Evolutionary conservation across 2,888 invertebrate species (phyloP).

Genomic region (Caenorhabditis doughertyi): DNA sequence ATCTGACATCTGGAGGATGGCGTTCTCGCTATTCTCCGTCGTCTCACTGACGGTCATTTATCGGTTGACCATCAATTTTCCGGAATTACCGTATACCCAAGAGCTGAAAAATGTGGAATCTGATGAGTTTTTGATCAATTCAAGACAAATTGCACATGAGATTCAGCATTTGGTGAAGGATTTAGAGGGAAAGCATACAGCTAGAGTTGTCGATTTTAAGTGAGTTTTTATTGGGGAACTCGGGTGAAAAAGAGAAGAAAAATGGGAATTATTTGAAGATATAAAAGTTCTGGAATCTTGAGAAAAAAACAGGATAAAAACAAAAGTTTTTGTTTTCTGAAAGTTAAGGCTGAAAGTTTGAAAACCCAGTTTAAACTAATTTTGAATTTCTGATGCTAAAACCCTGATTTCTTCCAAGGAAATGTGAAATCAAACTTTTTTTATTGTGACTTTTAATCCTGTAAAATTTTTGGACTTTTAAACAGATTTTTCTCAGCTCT

Average conservation of each 20-base stretch:
- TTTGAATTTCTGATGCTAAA: too few species aligned
- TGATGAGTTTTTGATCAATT: slow-evolving; percentile 70
- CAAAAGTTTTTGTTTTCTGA: too few species aligned
- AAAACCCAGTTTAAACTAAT: too few species aligned
- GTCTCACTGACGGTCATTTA: slow-evolving; percentile 76
- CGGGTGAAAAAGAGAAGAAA: neutral
- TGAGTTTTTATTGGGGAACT: slow-evolving; percentile 49
- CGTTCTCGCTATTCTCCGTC: slow-evolving; percentile 72
- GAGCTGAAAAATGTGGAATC: slow-evolving; percentile 72
- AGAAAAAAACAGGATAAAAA: too few species aligned
- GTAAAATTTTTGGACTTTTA: too few species aligned
- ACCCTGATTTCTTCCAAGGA: too few species aligned
- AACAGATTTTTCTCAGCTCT: too few species aligned
- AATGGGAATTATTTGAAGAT: too few species aligned
- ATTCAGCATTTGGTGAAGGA: slow-evolving; percentile 67
- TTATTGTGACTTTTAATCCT: too few species aligned
- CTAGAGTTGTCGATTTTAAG: slow-evolving; percentile 75
- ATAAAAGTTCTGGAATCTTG: too few species aligned
- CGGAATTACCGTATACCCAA: slow-evolving; percentile 80
- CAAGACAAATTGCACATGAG: slow-evolving; percentile 69
- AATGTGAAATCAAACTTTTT: too few species aligned
- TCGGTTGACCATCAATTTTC: slow-evolving; percentile 79
- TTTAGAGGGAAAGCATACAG: slow-evolving; percentile 73
- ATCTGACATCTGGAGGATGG: slow-evolving; percentile 40
- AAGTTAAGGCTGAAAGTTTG: too few species aligned